These are phyloP conservation scores for Meriones psammophilus DNA, from an alignment of 2,797 vertebrate species.

Conservation along the genomic window DNA sequence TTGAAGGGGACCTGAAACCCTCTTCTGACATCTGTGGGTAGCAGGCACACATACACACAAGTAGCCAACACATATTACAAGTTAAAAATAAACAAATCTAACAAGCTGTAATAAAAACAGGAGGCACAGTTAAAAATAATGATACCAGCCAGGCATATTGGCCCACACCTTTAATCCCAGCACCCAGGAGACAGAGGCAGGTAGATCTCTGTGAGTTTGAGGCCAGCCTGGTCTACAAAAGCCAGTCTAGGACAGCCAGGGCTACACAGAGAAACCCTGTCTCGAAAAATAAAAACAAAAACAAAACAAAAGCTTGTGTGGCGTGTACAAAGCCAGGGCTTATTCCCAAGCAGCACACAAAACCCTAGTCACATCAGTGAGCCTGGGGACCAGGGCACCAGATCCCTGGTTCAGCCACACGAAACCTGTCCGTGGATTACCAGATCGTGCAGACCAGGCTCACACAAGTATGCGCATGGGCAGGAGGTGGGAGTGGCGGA, in stretches of 20 bases:
- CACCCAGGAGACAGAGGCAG: background rate
- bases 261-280: background rate
- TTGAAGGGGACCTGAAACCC: background rate
- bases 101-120: background rate
- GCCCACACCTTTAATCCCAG: background rate
- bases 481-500: too few relatives aligned
- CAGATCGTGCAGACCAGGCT: too few relatives aligned
- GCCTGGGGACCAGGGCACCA: background rate
- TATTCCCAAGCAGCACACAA: background rate
- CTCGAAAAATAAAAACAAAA: background rate
- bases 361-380: background rate
- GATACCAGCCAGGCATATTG: background rate
- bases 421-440: background rate
- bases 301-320: background rate
- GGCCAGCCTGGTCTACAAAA: background rate
- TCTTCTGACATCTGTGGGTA: background rate
- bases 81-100: background rate
- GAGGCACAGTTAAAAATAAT: background rate
- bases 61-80: background rate
- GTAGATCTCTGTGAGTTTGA: background rate
- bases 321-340: background rate
- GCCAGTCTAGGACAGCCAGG: too few relatives aligned
- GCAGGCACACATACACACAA: background rate
- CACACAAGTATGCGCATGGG: fast-evolving
- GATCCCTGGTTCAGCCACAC: too few relatives aligned